These are phyloP conservation scores for Neopipo cinnamomea DNA, from an alignment of 2,113 vertebrate species.

Conservation along the genomic window DNA sequence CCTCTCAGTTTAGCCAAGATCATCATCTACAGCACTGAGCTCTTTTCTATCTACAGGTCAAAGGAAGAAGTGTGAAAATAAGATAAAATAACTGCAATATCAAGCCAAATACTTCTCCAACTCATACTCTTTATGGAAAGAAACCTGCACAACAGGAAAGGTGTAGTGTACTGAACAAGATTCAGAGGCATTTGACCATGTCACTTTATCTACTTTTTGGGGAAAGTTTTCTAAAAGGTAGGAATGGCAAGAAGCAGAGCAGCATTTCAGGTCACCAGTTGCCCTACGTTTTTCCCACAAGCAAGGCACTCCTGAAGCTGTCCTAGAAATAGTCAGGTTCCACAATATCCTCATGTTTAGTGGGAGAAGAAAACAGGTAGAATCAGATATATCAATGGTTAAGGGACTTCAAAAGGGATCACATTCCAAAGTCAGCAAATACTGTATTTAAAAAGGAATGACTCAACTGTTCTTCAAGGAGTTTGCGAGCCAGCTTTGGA, in stretches of 20 bases:
- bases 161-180: not conserved
- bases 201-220: not conserved
- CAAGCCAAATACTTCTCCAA: not conserved
- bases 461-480: slow-evolving; percentile 21
- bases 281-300: not conserved
- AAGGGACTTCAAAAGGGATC: not conserved
- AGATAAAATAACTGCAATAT: not conserved
- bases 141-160: not conserved
- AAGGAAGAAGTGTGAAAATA: not conserved
- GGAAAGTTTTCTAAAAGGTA: not conserved
- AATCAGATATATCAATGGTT: not conserved
- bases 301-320: not conserved
- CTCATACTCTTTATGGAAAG: not conserved
- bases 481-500: not conserved
- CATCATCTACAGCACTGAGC: not conserved
- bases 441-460: not conserved
- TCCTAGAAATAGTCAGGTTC: not conserved
- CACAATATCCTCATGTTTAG: not conserved
- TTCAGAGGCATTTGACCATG: not conserved
- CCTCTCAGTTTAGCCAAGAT: not conserved
- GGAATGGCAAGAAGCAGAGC: not conserved
- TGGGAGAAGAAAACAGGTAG: not conserved
- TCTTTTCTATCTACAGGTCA: not conserved
- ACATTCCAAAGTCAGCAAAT: not conserved
- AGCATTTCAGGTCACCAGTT: not conserved